Evolutionary conservation across 2,797 vertebrate species (phyloP), one percentile per base, ranked within the genome.

Genomic region (Darevskia nairensis): DNA sequence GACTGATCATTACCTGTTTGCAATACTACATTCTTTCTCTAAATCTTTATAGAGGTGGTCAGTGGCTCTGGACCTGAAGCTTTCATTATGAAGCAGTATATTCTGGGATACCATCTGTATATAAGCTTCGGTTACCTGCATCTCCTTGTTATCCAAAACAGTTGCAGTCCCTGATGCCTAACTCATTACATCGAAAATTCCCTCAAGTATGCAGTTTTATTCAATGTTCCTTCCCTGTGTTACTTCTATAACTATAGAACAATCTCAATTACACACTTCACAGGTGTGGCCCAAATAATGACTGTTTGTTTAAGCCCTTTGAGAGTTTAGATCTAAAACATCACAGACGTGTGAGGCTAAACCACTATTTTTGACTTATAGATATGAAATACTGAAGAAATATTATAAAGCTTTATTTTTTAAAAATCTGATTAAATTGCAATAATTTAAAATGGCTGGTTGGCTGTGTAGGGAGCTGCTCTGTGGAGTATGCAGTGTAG

Each of bases 211-310:
- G 68, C 25, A 89, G 59, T 80, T 80, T 81, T 82, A 68, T 68
- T 76, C 59, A 75, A 32, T 50, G 82, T 75, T 84, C 41, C 23
- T 29, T 89, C 32, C 61, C 59, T 81, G 32, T 76, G 11, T 81
- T 76, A 81, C 72, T 66, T 55, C n/a, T 68, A 64, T 81, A 85
- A 85, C 71, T 29, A 81, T 64, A 85, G 64, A 21, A 80, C 64
- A 88, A n/a, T 46, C 83, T 75, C 88, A 89, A 80, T 85, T 81
- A 81, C 41, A 13, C 8, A 64, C 35, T 80, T 84, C 77, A 35
- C 83, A 89, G 69, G 41, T 50, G 25, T 15, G 32, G 21, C 2
- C 69, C 27, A 6, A 64, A 10, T 4, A 85, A 1, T 79, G 32
- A 13, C 9, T 23, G 61, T 15, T 21, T 25, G 29, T 0, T 11